Evolutionary conservation across 2,797 vertebrate species (phyloP), one percentile per base, ranked within the genome.

Genomic region (Premnoplex brunnescens): DNA sequence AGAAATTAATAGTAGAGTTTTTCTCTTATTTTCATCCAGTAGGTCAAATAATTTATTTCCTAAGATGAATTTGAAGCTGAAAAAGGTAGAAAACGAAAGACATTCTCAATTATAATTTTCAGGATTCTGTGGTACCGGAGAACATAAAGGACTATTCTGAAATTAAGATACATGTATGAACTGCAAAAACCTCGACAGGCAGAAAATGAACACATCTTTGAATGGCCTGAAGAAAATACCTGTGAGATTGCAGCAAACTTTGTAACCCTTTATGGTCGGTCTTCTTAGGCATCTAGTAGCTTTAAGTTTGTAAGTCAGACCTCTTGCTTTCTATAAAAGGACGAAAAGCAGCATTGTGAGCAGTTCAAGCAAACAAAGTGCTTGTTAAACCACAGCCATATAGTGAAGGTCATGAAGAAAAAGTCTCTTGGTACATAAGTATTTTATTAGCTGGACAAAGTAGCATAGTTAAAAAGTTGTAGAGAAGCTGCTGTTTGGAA

Each of bases 151-250:
- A 83, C 54, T 66, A 43, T 72, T 79, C 28, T 81, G 85, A 95
- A 92, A 91, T 85, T 91, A 88, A 88, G 91, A 75, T 92, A 88
- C 43, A 75, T 44, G 14, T 77, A 72, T 74, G 69, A 85, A 88
- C 72, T 89, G 58, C 18, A 78, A 78, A 96, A 94, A 28, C 13
- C 21, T 67, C 82, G 68, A 34, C 51, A 75, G 54, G 13, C 10
- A 62, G 84, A 92, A 92, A 88, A 88, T 52, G 39, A 91, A 12
- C 46, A 52, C 27, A 80, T 23, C 11, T 85, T 77, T 15, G 1
- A 28, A 59, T 9, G 6, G 6, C 21, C 52, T 39, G 37, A 77
- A 83, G 64, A 86, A 89, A 16, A 3, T 51, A 71, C 13, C 72
- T 71, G 4, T 71, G 27, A 81, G 46, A 62, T 27, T 69, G n/a